phyloP scores from a whole-genome alignment of 2,888 invertebrate species.

The Odontocolon sp. region DNA sequence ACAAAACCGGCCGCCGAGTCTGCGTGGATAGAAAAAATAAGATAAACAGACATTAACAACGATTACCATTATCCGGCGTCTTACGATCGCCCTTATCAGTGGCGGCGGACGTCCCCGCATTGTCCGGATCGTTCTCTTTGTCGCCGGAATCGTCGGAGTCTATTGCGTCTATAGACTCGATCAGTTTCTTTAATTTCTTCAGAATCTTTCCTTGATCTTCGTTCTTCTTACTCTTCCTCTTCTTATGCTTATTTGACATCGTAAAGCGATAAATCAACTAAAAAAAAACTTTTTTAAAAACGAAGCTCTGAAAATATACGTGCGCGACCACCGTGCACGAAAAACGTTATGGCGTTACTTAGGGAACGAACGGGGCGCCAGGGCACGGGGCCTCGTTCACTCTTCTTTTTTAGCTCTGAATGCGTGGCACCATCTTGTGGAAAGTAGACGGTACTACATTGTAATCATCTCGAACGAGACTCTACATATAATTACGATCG shows the following conservation, averaged over 20 bases:
- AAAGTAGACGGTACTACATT: conserved; percentile 43
- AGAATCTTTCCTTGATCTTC: conserved; percentile 30
- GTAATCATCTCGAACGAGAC: conserved; percentile 15
- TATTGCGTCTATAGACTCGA: conserved; percentile 22
- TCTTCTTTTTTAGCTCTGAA: conserved; percentile 37
- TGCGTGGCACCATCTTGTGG: conserved; percentile 46
- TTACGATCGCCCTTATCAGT: neutral
- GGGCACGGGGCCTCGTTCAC: neutral
- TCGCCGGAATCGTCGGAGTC: neutral
- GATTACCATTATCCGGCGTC: neutral
- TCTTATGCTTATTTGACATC: conserved; percentile 47
- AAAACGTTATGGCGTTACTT: conserved; percentile 41
- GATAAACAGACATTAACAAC: no score
- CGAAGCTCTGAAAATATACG: no score
- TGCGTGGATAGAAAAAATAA: neutral
- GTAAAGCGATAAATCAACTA: conserved; percentile 34
- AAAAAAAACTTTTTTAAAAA: conserved; percentile 48
- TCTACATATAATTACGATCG: conserved; percentile 30
- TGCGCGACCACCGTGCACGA: conserved; percentile 42
- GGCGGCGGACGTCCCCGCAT: neutral
- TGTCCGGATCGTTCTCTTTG: neutral
- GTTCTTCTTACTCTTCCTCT: conserved; percentile 45
- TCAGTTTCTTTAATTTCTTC: conserved; percentile 48
- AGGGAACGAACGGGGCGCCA: conserved; percentile 33
- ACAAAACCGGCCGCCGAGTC: neutral